Evolutionary conservation across 2,888 invertebrate species (phyloP).

Genomic region (Ophion slaviceki): DNA sequence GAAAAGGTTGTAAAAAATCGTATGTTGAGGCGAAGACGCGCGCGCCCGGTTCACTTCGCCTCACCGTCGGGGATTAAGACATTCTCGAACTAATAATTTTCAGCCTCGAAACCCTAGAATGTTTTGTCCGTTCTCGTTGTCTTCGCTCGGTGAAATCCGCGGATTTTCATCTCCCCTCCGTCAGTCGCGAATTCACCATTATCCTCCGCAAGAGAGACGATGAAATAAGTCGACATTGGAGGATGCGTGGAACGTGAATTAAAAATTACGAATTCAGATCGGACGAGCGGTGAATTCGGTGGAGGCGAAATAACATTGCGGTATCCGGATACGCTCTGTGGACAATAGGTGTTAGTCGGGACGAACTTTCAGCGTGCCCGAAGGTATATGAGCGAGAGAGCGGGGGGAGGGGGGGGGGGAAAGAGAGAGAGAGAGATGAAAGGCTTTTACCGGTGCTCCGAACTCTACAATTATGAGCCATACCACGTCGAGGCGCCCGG

Average conservation of each 20-base stretch:
- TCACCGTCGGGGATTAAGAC: constrained; percentile 79
- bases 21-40: constrained; percentile 76
- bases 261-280: constrained; percentile 1
- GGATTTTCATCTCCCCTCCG: neutral
- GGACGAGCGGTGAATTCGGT: neutral
- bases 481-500: constrained; percentile 79
- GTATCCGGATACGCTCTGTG: constrained; percentile 30
- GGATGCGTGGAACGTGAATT: neutral
- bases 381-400: constrained; percentile 71
- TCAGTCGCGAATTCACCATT: neutral
- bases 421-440: constrained; percentile 57
- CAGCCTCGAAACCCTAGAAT: constrained; percentile 74
- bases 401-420: neutral
- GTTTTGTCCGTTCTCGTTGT: constrained; percentile 75
- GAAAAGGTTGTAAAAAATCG: constrained; percentile 70
- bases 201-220: neutral
- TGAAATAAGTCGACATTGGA: neutral
- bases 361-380: constrained; percentile 73
- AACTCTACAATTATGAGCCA: constrained; percentile 83
- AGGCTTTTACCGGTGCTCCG: constrained; percentile 71
- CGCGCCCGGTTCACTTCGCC: constrained; percentile 65
- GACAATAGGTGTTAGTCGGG: constrained; percentile 79
- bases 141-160: constrained; percentile 10
- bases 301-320: neutral
- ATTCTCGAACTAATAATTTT: constrained; percentile 82